These are phyloP conservation scores for Hanleya hanleyi DNA, from an alignment of 2,888 invertebrate genomes.

Conservation along the genomic window DNA sequence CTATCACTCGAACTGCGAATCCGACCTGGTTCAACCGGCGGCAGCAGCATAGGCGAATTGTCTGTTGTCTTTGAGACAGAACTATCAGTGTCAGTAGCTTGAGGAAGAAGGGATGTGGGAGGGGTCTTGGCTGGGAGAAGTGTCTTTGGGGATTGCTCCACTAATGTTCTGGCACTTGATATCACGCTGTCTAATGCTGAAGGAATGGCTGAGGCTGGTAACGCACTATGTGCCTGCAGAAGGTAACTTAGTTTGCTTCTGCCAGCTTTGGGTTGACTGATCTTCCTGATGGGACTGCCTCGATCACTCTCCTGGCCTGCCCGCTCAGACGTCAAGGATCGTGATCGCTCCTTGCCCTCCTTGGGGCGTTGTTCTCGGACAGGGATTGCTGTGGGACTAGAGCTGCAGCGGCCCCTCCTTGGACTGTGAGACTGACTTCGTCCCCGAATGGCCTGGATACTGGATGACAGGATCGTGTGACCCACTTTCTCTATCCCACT, in stretches of 20 bases:
- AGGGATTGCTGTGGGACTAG: conserved; percentile 4
- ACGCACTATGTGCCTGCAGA: neutral
- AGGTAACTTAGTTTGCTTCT: neutral
- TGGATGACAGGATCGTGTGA: neutral
- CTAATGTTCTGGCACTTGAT: conserved; percentile 19
- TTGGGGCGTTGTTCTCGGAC: neutral
- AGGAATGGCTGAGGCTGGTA: neutral
- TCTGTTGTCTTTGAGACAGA: conserved; percentile 21
- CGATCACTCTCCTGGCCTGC: conserved; percentile 8
- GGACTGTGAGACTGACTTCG: conserved; percentile 59
- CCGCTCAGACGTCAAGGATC: conserved; percentile 37
- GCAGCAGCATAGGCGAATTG: conserved; percentile 53
- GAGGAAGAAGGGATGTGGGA: conserved; percentile 53
- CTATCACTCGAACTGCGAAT: conserved; percentile 44
- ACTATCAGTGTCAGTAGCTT: conserved; percentile 29
- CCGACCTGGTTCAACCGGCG: conserved; percentile 48
- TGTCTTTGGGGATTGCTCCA: conserved; percentile 56
- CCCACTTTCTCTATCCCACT: conserved; percentile 27
- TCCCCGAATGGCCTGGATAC: conserved; percentile 41
- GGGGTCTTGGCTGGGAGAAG: conserved; percentile 60
- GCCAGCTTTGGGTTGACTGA: neutral
- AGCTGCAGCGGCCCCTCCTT: conserved; percentile 38
- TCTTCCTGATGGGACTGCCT: neutral
- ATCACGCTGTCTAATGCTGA: neutral
- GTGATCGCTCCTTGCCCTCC: conserved; percentile 16